Percentiles rank a stretch among this genome's conserved stretches.
Evolutionary conservation across 2,888 invertebrate species (phyloP).

Genomic region (Ormyrus labotus): DNA sequence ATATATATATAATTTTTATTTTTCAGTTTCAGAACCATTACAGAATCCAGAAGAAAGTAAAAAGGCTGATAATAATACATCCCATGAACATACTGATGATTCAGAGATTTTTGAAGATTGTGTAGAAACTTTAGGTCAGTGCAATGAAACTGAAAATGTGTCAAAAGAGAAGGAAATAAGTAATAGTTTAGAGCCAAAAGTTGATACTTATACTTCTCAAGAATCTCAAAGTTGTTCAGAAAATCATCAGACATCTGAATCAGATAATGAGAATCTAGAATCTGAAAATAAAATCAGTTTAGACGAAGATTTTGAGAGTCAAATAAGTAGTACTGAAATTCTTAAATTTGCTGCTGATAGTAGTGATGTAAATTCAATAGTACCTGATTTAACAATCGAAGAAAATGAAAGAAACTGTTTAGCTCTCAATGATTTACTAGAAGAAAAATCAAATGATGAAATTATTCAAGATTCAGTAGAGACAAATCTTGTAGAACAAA

Average conservation of each 20-base stretch:
- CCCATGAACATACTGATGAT: not conserved
- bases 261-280: constrained; percentile 26
- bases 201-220: constrained; percentile 68
- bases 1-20: constrained; percentile 9
- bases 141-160: constrained; percentile 5
- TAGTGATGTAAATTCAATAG: not conserved
- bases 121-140: not conserved
- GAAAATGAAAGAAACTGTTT: constrained; percentile 22
- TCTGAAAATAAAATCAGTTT: not conserved
- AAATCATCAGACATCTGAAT: constrained; percentile 3
- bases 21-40: constrained; percentile 19
- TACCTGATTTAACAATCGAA: constrained; percentile 4
- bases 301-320: not conserved
- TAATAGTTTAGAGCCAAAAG: constrained; percentile 67
- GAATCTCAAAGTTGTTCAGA: constrained; percentile 63
- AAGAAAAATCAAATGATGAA: constrained; percentile 4
- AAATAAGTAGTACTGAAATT: not conserved
- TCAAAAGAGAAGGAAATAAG: constrained; percentile 49
- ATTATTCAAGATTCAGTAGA: not conserved
- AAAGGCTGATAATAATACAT: not conserved
- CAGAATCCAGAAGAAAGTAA: not conserved
- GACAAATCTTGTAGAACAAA: not conserved
- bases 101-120: not conserved
- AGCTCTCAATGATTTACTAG: not conserved
- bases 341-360: not conserved